A percentile compares a stretch with the other conserved stretches of the same genome.
Evolutionary conservation across 2,888 invertebrate genomes (phyloP).

Genomic region (Dasypogon diadema): DNA sequence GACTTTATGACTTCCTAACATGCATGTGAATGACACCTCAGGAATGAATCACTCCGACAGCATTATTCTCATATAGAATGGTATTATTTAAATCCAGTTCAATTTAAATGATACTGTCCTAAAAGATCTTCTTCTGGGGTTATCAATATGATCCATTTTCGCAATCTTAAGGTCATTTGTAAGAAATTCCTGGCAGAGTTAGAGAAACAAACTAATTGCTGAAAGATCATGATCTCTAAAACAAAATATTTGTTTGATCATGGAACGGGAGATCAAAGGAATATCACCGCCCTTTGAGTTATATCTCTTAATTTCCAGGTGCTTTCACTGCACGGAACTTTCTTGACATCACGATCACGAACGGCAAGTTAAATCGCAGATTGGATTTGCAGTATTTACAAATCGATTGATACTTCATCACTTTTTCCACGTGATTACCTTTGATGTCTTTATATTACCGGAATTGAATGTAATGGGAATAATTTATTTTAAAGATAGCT

Average conservation of each 20-base stretch:
- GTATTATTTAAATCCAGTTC: too few relatives aligned
- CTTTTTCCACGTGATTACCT: constrained; percentile 41
- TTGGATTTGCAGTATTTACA: constrained; percentile 28
- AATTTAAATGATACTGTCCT: too few relatives aligned
- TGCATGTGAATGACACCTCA: constrained; percentile 52
- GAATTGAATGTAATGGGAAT: not conserved
- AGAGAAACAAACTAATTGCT: constrained; percentile 47
- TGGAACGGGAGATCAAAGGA: constrained; percentile 41
- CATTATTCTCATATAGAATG: not conserved
- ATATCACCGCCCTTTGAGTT: constrained; percentile 31
- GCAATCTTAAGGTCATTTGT: not conserved
- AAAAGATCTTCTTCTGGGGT: not conserved
- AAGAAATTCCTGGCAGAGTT: not conserved
- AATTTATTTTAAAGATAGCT: too few relatives aligned
- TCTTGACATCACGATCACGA: constrained; percentile 48
- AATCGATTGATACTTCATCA: constrained; percentile 49
- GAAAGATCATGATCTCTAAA: constrained; percentile 49
- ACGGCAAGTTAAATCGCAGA: not conserved
- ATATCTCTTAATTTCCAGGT: constrained; percentile 47
- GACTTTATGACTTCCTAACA: constrained; percentile 49
- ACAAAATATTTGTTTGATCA: constrained; percentile 46
- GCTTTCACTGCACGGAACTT: constrained; percentile 45
- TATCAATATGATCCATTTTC: constrained; percentile 15
- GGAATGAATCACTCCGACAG: constrained; percentile 1
- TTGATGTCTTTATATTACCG: constrained; percentile 42